These are phyloP conservation scores for Petrocephalus schoutedeni DNA, from an alignment of 2,797 vertebrate genomes.

Conservation along the genomic window DNA sequence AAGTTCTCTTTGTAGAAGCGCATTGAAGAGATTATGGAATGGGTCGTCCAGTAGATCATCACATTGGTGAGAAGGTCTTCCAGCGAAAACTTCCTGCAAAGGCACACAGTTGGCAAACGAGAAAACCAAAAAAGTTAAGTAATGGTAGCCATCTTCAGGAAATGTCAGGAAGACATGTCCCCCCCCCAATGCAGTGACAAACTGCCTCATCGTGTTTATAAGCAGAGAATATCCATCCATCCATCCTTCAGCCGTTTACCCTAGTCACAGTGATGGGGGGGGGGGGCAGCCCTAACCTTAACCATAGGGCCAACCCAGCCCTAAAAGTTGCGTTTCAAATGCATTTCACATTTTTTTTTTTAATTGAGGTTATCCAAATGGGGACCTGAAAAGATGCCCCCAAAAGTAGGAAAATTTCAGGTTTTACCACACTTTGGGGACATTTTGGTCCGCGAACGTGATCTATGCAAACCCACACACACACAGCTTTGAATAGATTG, in stretches of 20 bases:
- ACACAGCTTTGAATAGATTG: too few species aligned
- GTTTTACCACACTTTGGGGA: too few species aligned
- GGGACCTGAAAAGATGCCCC: too few species aligned
- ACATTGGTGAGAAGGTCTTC: slow-evolving; percentile 81
- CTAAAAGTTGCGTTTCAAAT: too few species aligned
- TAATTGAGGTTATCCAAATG: too few species aligned
- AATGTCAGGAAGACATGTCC: not conserved
- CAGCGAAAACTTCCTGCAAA: slow-evolving; percentile 73
- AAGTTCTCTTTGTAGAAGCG: slow-evolving; percentile 83
- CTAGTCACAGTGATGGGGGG: not conserved
- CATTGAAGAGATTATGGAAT: slow-evolving; percentile 78
- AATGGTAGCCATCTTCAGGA: not conserved
- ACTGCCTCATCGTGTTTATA: not conserved
- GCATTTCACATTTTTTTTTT: too few species aligned
- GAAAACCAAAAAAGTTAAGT: not conserved
- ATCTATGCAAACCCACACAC: too few species aligned
- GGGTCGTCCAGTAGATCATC: slow-evolving; percentile 85
- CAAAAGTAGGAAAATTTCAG: too few species aligned
- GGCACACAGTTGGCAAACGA: slow-evolving; percentile 4
- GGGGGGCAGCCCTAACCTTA: not conserved
- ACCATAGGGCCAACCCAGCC: not conserved
- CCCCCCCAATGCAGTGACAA: not conserved
- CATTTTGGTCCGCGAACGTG: too few species aligned
- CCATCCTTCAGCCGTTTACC: not conserved
- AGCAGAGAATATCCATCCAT: not conserved